Conservation (phyloP, 2,888 invertebrate species). For the Drosophila tanythrix region DNA sequence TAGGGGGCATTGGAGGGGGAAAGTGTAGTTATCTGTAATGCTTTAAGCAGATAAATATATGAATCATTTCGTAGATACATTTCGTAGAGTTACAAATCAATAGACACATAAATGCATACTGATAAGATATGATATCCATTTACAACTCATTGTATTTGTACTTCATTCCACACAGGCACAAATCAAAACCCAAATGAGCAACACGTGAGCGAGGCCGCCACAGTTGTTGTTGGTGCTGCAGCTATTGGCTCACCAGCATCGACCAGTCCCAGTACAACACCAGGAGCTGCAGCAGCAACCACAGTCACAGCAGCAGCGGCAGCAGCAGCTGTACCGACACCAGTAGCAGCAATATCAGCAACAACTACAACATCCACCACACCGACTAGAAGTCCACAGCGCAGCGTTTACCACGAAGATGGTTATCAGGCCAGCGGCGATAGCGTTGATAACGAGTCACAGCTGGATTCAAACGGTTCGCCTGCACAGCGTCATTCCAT, state of each 20-base stretch:
- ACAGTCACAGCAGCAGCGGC: conserved; percentile 15
- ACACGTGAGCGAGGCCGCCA: conserved; percentile 59
- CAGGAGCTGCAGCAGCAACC: conserved; percentile 20
- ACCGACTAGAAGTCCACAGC: conserved; percentile 73
- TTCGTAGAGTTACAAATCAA: conserved; percentile 1
- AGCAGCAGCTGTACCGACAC: conserved; percentile 9
- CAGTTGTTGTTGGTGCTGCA: conserved; percentile 50
- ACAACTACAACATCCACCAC: conserved; percentile 34
- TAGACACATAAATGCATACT: conserved; percentile 7
- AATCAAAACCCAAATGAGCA: conserved; percentile 80
- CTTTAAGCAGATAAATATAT: conserved; percentile 17
- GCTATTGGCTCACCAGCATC: conserved; percentile 49
- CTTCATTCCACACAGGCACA: conserved; percentile 63
- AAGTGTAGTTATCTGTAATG: conserved; percentile 4
- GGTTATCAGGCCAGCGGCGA: conserved; percentile 63
- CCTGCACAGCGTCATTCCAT: conserved; percentile 75
- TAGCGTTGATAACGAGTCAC: conserved; percentile 57
- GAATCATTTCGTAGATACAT: conserved; percentile 56
- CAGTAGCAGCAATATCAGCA: conserved; percentile 24
- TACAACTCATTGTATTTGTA: conserved; percentile 21
- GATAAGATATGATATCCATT: conserved; percentile 40
- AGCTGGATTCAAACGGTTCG: conserved; percentile 51
- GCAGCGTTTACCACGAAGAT: conserved; percentile 74
- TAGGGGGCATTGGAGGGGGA: conserved; percentile 14
- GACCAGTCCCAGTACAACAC: conserved; percentile 30